A percentile compares a stretch with the other conserved stretches of the same genome.
Evolutionary conservation across 1,140 invertebrate species (phyloP).

Genomic region (Drosophila kikkawai): DNA sequence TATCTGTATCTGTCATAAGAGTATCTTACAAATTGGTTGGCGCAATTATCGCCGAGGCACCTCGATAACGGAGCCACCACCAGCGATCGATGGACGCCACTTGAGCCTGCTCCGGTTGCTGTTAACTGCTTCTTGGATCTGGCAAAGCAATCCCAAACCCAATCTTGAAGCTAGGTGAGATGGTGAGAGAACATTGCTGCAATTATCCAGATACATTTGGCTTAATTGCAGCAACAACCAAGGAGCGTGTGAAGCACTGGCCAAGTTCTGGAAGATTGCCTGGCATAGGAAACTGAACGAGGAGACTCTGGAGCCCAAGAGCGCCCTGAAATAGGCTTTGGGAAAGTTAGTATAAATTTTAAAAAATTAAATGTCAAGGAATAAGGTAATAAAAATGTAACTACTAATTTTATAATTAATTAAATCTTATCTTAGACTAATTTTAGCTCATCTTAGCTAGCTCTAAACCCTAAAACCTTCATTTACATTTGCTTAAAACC

Average conservation of each 20-base stretch:
- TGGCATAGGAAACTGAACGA: background rate
- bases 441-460: background rate
- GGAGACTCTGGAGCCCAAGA: background rate
- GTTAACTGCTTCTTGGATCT: slow-evolving; percentile 69
- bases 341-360: background rate
- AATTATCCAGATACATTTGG: slow-evolving; percentile 71
- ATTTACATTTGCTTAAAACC: no score
- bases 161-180: slow-evolving; percentile 27
- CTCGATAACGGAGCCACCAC: slow-evolving; percentile 55
- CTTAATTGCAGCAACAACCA: slow-evolving; percentile 51
- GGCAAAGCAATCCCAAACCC: slow-evolving; percentile 1
- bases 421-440: no score
- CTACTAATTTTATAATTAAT: background rate
- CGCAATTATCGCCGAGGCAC: slow-evolving; percentile 67
- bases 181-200: slow-evolving; percentile 53
- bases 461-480: background rate
- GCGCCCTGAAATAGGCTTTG: slow-evolving; percentile 1
- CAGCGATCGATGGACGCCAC: slow-evolving; percentile 26
- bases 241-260: slow-evolving; percentile 42
- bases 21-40: slow-evolving; percentile 69
- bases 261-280: background rate
- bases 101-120: slow-evolving; percentile 30
- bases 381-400: background rate
- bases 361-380: fast-evolving
- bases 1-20: slow-evolving; percentile 59